Percentiles rank a stretch among this genome's conserved stretches.
Evolutionary conservation across 2,113 vertebrate species (phyloP).

Genomic region (Nothoprocta perdicaria): DNA sequence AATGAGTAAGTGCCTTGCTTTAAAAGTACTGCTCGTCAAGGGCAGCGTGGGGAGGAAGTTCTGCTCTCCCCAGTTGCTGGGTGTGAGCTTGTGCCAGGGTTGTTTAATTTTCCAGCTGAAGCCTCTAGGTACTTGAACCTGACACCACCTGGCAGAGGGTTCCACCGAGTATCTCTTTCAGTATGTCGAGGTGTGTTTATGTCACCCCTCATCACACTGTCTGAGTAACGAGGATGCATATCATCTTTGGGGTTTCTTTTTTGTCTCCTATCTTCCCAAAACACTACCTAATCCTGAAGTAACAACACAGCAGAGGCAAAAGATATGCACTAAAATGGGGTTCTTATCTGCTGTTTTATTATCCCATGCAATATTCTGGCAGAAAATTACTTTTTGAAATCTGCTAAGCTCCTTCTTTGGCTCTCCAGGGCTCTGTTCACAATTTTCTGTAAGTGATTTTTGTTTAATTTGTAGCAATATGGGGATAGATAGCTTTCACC

Average conservation of each 20-base stretch:
- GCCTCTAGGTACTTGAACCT: constrained; percentile 4
- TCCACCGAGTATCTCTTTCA: not conserved
- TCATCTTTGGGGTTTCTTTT: constrained; percentile 54
- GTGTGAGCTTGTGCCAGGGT: not conserved
- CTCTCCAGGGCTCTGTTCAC: constrained; percentile 51
- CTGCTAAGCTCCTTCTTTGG: constrained; percentile 41
- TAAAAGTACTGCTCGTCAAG: not conserved
- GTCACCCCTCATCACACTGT: not conserved
- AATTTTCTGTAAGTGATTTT: constrained; percentile 60
- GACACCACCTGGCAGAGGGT: constrained; percentile 26
- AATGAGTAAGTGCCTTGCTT: not conserved
- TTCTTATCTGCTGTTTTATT: constrained; percentile 64
- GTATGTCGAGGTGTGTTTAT: constrained; percentile 13
- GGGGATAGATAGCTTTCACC: constrained; percentile 32
- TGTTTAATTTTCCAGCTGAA: constrained; percentile 10
- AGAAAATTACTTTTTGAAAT: constrained; percentile 66
- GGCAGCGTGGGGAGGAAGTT: not conserved
- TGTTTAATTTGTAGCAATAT: constrained; percentile 59
- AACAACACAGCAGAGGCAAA: constrained; percentile 43
- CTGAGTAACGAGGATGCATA: not conserved
- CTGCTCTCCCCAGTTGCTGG: not conserved
- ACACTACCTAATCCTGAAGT: constrained; percentile 41
- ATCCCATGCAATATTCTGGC: constrained; percentile 39
- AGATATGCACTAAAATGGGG: constrained; percentile 52
- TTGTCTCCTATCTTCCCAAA: constrained; percentile 54